Evolutionary conservation across 2,888 invertebrate genomes (phyloP), one percentile per base, ranked within the genome.

Genomic region (Cylloceria caligata): DNA sequence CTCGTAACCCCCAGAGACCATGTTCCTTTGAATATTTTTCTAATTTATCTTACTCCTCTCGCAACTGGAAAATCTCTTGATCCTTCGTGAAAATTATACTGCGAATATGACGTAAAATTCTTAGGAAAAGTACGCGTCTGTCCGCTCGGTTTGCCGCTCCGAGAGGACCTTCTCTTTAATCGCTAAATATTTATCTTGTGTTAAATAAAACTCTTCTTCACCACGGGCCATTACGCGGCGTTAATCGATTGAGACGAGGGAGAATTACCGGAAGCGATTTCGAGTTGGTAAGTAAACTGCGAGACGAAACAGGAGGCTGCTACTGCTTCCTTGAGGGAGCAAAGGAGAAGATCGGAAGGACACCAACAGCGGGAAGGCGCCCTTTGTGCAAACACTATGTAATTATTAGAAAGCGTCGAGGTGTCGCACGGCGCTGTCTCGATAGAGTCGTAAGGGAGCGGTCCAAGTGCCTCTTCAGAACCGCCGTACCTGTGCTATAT

Each of bases 391-490:
- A 77, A 77, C 76, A 77, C 76, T 77, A 62, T 77, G 62, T 77
- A 77, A 77, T 77, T 77, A 77, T 77, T 69, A 73, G 68, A 80
- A 73, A 67, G 73, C 62, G 73, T 52, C 55, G 77, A 49, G 77
- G 77, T 39, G 69, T 47, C n/a, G n/a, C 64, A 60, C 47, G 45
- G 27, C 74, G 64, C 55, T 34, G 45, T 57, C 55, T 52, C 79
- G 65, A 73, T 79, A 19, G 72, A 67, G 73, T 67, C 49, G 55
- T 60, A 47, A 47, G 64, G 65, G 39, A 65, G 49, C 78, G 80
- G 39, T 85, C 84, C 84, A 85, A 86, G 86, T 84, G 83, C 81
- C 84, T 67, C 83, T 86, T 85, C 77, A 86, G 86, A 85, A 83
- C 81, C 84, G 82, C 85, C 82, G 68, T 68, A 76, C 60, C 60